A percentile compares a stretch with the other conserved stretches of the same genome.
Evolutionary conservation across 2,888 invertebrate genomes (phyloP).

Genomic region (Amorpha juglandis): DNA sequence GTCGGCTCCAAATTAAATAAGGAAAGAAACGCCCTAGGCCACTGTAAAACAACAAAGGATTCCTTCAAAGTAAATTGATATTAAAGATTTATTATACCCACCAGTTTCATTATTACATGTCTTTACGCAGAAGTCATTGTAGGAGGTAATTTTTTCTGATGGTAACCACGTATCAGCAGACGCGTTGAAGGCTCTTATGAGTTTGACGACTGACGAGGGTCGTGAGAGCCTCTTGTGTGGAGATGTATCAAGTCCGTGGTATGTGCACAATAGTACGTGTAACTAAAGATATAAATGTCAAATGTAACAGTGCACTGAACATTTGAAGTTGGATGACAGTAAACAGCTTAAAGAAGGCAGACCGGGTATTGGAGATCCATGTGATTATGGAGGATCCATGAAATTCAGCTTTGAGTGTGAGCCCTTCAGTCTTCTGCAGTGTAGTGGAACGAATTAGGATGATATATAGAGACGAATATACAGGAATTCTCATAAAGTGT

Average conservation of each 20-base stretch:
- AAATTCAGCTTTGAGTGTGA: no score
- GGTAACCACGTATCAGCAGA: slow-evolving; percentile 8
- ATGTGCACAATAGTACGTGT: slow-evolving; percentile 26
- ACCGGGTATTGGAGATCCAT: no score
- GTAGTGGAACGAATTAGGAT: no score
- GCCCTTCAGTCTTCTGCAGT: no score
- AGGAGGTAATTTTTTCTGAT: background rate
- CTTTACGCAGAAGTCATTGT: background rate
- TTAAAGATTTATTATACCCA: background rate
- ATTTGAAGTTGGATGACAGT: no score
- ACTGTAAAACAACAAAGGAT: slow-evolving; percentile 3
- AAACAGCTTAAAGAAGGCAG: no score
- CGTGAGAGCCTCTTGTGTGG: slow-evolving; percentile 9
- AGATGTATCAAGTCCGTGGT: slow-evolving; percentile 6
- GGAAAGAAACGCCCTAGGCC: background rate
- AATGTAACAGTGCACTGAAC: no score
- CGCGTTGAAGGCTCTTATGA: slow-evolving; percentile 15
- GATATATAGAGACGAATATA: no score
- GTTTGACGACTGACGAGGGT: slow-evolving; percentile 19
- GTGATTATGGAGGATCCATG: no score
- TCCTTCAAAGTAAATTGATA: background rate
- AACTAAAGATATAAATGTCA: background rate
- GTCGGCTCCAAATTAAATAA: slow-evolving; percentile 16
- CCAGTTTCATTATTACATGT: background rate
- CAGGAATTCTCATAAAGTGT: no score